Evolutionary conservation across 2,888 invertebrate genomes (phyloP), one percentile per base, ranked within the genome.

Genomic region (Campoletis raptor): DNA sequence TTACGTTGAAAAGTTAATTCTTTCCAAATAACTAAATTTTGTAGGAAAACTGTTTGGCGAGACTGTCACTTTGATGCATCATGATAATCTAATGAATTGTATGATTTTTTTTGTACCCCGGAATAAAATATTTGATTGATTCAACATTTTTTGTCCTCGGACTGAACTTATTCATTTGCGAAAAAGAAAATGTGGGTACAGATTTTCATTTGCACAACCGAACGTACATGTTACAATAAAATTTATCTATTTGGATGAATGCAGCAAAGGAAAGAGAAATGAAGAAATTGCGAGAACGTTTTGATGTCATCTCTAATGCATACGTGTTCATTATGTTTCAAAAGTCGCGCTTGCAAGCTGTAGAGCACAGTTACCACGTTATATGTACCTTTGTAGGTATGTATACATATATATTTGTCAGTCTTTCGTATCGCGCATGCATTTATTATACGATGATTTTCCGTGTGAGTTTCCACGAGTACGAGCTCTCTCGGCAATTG

Each of bases 401-500:
- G 48, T 48, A 21, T 74, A 21, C 21, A 18, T 64, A 76, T 42
- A 30, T 40, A 45, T 42, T 42, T 45, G 30, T 61, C 69, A 37
- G 78, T 15, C 67, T 54, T 52, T 79, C 61, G 37, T 21, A 57
- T 42, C 61, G 45, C 37, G 30, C 45, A 36, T 36, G 30, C 42
- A 72, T 52, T 54, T 37, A 54, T 45, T 66, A 52, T 67, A 54
- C 79, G 79, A 69, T 70, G 57, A 69, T 79, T 79, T 79, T 57
- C 30, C 61, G 73, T 64, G 64, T 66, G 36, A 77, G 45, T 48
- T 67, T 30, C 66, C 77, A 6, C 24, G 15, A 24, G 45, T 42
- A 42, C 54, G 69, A 10, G 67, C 45, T n/a, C 45, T n/a, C 10
- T 73, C 78, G 76, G 83, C 76, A 81, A 84, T 88, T 86, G 85